phyloP scores from a whole-genome alignment of 1,140 invertebrate species.

The Halyomorpha halys region DNA sequence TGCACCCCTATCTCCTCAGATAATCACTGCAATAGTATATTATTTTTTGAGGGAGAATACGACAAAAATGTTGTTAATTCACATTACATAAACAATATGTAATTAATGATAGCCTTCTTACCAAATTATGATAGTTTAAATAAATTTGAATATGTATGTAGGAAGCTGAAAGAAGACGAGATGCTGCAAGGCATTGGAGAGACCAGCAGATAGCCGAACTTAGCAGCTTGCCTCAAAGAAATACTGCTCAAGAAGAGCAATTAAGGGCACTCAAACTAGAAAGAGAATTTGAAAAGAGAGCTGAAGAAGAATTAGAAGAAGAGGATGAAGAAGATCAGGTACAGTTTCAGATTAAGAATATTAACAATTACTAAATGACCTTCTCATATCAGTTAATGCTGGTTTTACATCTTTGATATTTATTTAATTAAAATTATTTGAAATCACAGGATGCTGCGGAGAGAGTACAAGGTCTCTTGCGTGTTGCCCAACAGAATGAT shows the following conservation, averaged over 20 bases:
- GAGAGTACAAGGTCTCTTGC: slow-evolving; percentile 39
- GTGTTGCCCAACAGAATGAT: slow-evolving; percentile 38
- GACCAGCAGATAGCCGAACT: slow-evolving; percentile 78
- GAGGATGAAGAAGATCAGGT: slow-evolving; percentile 55
- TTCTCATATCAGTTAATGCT: no score
- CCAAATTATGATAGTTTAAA: no score
- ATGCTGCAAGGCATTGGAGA: slow-evolving; percentile 57
- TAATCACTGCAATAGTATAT: no score
- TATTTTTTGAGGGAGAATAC: no score
- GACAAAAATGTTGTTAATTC: no score
- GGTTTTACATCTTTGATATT: no score
- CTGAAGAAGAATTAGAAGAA: slow-evolving; percentile 67
- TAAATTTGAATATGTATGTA: slow-evolving; percentile 29
- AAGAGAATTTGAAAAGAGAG: slow-evolving; percentile 76
- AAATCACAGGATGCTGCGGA: slow-evolving; percentile 36
- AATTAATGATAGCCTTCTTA: no score
- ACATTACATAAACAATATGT: no score
- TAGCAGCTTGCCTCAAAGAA: slow-evolving; percentile 51
- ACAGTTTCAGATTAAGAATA: slow-evolving; percentile 4
- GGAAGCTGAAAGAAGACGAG: slow-evolving; percentile 56
- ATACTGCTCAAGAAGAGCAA: slow-evolving; percentile 75
- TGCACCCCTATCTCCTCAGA: no score
- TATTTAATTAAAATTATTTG: no score
- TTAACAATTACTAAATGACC: no score
- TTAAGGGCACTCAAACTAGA: slow-evolving; percentile 71